These are phyloP conservation scores for Thaumetopoea pityocampa DNA, from an alignment of 1,140 invertebrate genomes.

Conservation along the genomic window DNA sequence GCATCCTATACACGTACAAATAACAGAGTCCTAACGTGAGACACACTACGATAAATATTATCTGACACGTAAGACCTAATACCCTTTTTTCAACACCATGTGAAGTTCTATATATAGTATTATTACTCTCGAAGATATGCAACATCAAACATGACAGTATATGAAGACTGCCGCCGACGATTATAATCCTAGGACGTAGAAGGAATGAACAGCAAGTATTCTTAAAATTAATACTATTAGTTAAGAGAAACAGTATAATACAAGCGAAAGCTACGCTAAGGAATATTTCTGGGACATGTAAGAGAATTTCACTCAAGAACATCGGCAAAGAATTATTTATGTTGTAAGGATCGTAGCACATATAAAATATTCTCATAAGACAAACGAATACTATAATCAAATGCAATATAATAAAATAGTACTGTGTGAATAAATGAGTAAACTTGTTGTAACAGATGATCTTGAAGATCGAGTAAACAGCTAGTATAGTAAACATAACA, in stretches of 20 bases:
- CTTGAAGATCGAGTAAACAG: conserved; percentile 88
- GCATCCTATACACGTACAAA: conserved; percentile 86
- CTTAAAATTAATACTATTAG: conserved; percentile 82
- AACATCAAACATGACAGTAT: conserved; percentile 86
- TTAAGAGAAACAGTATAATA: conserved; percentile 88
- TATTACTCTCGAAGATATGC: conserved; percentile 83
- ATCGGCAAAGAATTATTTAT: conserved; percentile 85
- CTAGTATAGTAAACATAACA: conserved; percentile 87
- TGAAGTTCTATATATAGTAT: conserved; percentile 63
- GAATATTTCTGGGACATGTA: conserved; percentile 89
- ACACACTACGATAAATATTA: conserved; percentile 87
- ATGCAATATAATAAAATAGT: conserved; percentile 90
- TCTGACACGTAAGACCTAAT: conserved; percentile 86
- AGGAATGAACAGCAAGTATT: conserved; percentile 80
- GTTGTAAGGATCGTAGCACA: conserved; percentile 94
- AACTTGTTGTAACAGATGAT: conserved; percentile 87
- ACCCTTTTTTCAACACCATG: conserved; percentile 75
- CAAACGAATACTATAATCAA: conserved; percentile 88
- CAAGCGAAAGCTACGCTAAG: conserved; percentile 90
- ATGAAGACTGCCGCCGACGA: conserved; percentile 84
- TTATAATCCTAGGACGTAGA: conserved; percentile 84
- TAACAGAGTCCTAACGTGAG: conserved; percentile 89
- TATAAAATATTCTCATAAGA: conserved; percentile 87
- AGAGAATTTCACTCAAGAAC: conserved; percentile 87
- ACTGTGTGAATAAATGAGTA: conserved; percentile 86